Conservation (phyloP, 2,113 vertebrate genomes). For the Grammomys dolichurus region DNA sequence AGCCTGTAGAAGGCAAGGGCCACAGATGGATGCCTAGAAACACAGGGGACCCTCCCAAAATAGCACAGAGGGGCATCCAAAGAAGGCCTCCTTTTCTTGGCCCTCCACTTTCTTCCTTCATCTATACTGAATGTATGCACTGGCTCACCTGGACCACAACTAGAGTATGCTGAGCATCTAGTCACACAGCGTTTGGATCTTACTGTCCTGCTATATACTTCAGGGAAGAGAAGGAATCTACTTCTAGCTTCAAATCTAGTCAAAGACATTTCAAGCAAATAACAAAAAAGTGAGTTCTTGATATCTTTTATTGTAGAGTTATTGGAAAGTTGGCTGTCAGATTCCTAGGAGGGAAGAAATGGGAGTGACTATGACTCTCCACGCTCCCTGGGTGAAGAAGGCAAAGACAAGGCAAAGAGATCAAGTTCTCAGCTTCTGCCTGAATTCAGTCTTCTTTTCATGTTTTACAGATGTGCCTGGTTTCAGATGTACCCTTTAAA, state of each 20-base stretch:
- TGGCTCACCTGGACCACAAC: too few species aligned
- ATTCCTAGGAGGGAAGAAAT: slow-evolving; percentile 17
- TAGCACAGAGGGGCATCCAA: not conserved
- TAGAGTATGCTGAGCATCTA: not conserved
- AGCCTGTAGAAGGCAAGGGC: not conserved
- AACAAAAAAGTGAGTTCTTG: not conserved
- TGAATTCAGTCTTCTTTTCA: slow-evolving; percentile 39
- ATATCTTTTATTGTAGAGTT: not conserved
- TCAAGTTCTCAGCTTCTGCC: not conserved
- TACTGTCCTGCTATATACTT: not conserved
- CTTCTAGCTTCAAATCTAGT: not conserved
- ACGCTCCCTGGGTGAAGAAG: not conserved
- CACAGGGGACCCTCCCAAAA: not conserved
- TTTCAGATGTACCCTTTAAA: slow-evolving; percentile 63
- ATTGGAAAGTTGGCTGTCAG: not conserved
- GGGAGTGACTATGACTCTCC: not conserved
- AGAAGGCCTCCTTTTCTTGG: not conserved
- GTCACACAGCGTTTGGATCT: not conserved
- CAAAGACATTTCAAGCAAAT: slow-evolving; percentile 20
- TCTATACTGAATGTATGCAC: not conserved
- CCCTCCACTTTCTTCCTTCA: not conserved
- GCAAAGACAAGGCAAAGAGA: not conserved
- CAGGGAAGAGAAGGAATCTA: not conserved
- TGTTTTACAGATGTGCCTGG: slow-evolving; percentile 63
- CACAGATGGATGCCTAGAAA: not conserved